Evolutionary conservation across 2,888 invertebrate species (phyloP), one percentile per base, ranked within the genome.

Genomic region (Argynnis bischoffii): DNA sequence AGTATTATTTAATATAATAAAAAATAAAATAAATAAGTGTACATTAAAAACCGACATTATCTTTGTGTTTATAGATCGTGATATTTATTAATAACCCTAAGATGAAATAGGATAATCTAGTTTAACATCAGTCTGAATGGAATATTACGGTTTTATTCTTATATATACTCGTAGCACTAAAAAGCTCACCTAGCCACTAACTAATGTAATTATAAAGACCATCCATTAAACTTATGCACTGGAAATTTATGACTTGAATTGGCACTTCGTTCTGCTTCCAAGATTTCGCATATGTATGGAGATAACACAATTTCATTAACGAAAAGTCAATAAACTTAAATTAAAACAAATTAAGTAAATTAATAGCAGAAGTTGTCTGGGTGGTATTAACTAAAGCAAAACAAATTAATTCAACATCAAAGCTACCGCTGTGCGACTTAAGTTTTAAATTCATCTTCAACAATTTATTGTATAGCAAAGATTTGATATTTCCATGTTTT

Each of bases 281-380:
- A 69, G 63, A 46, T 46, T 59, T 56, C 55, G 56, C 67, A 63
- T 50, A 67, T 64, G 54, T 53, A 50, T 59, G 63, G 50, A 68
- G 71, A 67, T 63, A 66, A 63, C 41, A 59, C 61, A 70, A 69
- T 74, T 64, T 71, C 66, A 72, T 72, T 71, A 72, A 74, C 73
- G 78, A 79, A 72, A 73, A 80, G 76, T 76, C 78, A 81, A 84
- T 81, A 80, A 82, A 81, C 77, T 76, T 76, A 78, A 82, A 82
- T 81, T 83, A 84, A 83, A 76, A 78, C 75, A 60, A 60, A 79
- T 80, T 71, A 63, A 59, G 31, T 64, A 66, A 66, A 66, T 69
- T 69, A 69, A 61, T 66, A 41, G 84, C 83, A 57, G 60, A 48
- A 55, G 41, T 59, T 50, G 61, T 50, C 64, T 63, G 64, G 54